A percentile compares a stretch with the other conserved stretches of the same genome.
Evolutionary conservation across 2,113 vertebrate genomes (phyloP).

Genomic region (Cephalopholis sonnerati): DNA sequence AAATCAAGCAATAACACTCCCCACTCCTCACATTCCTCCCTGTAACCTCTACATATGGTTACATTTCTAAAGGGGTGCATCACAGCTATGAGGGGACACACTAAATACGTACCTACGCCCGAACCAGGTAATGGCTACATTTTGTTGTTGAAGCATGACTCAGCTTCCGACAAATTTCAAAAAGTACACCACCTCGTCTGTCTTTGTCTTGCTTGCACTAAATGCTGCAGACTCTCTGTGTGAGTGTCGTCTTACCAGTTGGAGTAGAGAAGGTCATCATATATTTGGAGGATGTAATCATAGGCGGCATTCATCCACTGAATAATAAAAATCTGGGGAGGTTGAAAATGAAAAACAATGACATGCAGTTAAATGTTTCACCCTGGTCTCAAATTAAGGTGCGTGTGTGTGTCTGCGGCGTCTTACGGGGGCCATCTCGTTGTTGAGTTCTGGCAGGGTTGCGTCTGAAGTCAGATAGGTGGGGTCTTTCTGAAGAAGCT

Average conservation of each 20-base stretch:
- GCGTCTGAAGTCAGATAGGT: constrained; percentile 88
- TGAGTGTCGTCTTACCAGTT: constrained; percentile 89
- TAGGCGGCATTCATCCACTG: constrained; percentile 89
- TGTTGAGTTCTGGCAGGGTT: constrained; percentile 90
- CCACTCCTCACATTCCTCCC: not conserved
- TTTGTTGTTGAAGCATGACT: constrained; percentile 22
- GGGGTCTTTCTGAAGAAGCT: constrained; percentile 91
- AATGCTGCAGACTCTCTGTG: constrained; percentile 2
- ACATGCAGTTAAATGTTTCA: not conserved
- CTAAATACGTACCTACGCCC: not conserved
- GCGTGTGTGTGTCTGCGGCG: not conserved
- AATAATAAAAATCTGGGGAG: constrained; percentile 89
- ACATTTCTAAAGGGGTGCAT: not conserved
- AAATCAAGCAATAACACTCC: not conserved
- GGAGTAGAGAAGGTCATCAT: constrained; percentile 91
- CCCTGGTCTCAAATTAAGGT: not conserved
- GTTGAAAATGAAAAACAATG: not conserved
- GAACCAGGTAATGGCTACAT: not conserved
- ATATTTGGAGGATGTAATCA: constrained; percentile 89
- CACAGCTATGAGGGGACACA: not conserved
- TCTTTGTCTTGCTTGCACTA: not conserved
- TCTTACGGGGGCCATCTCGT: constrained; percentile 94
- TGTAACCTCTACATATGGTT: not conserved
- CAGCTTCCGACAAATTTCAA: constrained; percentile 14
- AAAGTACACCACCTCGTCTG: not conserved